phyloP scores from a whole-genome alignment of 2,113 vertebrate species.

The Platichthys stellatus region DNA sequence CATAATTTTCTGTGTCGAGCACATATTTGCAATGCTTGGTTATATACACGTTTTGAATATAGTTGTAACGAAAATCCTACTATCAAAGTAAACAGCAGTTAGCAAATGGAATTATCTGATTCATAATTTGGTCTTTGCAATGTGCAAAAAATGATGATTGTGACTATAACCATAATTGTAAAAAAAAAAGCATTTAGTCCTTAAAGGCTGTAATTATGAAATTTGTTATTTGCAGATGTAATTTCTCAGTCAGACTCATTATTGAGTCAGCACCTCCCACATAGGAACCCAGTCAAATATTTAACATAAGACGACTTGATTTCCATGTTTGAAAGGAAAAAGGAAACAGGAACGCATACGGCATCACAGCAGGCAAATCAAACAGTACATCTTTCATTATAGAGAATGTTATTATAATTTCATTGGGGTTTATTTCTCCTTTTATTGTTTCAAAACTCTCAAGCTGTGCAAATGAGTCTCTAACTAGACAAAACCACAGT shows the following conservation, averaged over 20 bases:
- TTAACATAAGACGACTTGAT: neutral
- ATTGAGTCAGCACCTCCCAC: neutral
- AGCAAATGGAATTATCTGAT: neutral
- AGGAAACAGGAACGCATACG: constrained; percentile 14
- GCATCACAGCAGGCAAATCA: neutral
- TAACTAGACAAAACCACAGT: constrained; percentile 50
- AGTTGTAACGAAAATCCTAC: no score
- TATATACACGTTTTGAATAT: no score
- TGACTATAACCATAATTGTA: neutral
- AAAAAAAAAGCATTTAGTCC: neutral
- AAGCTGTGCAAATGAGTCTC: constrained; percentile 38
- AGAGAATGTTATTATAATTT: constrained; percentile 39
- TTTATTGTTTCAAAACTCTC: constrained; percentile 53
- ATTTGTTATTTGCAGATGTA: neutral
- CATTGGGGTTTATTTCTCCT: constrained; percentile 53
- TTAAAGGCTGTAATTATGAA: neutral
- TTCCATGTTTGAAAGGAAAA: neutral
- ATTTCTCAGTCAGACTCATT: neutral
- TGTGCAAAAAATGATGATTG: neutral
- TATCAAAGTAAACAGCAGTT: neutral
- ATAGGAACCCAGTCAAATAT: neutral
- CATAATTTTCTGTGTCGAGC: no score
- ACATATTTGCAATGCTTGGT: no score
- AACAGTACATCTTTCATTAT: constrained; percentile 16
- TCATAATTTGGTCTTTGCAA: neutral